phyloP scores from a whole-genome alignment of 2,797 vertebrate species.

The Enoplosus armatus region DNA sequence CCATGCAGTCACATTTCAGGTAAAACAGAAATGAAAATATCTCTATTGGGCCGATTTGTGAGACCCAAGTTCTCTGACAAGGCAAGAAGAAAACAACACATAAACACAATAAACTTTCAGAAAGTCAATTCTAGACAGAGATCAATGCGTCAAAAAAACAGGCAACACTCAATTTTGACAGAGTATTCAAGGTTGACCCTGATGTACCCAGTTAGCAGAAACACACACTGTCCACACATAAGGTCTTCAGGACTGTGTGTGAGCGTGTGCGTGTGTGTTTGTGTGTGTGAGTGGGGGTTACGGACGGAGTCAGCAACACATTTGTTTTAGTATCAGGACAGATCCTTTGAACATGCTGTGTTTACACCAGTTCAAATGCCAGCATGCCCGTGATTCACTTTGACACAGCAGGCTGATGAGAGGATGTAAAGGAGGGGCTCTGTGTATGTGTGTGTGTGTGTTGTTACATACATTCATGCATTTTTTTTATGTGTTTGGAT shows the following conservation, averaged over 20 bases:
- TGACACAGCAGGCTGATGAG: constrained; percentile 62
- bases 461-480: constrained; percentile 32
- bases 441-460: constrained; percentile 28
- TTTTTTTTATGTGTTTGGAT: neutral
- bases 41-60: neutral
- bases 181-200: neutral
- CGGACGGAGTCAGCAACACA: constrained; percentile 48
- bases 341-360: constrained; percentile 74
- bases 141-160: neutral
- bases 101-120: neutral
- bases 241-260: constrained; percentile 16
- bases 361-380: constrained; percentile 81
- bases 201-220: constrained; percentile 20
- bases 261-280: constrained; percentile 2
- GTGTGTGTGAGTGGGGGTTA: constrained; percentile 23
- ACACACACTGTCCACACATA: constrained; percentile 24
- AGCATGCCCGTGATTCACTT: constrained; percentile 75
- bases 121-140: neutral
- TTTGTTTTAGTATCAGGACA: constrained; percentile 59
- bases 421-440: constrained; percentile 37
- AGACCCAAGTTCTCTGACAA: neutral
- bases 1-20: neutral
- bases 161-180: neutral
- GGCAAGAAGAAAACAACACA: neutral
- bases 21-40: neutral